Evolutionary conservation across 2,113 vertebrate species (phyloP).

Genomic region (Bos javanicus): DNA sequence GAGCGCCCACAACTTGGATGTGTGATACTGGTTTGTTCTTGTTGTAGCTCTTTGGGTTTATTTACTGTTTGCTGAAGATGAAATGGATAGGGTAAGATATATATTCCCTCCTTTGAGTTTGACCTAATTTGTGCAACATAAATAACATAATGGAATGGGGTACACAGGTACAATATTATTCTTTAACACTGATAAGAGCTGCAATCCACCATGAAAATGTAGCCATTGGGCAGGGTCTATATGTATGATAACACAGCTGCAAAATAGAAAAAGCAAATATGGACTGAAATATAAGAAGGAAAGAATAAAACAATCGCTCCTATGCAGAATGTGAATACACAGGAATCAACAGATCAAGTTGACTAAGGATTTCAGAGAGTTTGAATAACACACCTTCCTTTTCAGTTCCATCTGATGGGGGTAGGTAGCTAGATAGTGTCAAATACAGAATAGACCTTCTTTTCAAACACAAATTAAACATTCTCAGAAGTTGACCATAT

Average conservation of each 20-base stretch:
- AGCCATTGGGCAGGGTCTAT: not conserved
- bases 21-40: not conserved
- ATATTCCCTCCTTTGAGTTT: not conserved
- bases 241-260: not conserved
- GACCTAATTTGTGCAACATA: not conserved
- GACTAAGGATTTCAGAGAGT: not conserved
- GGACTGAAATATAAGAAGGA: not conserved
- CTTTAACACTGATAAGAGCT: not conserved
- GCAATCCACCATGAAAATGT: not conserved
- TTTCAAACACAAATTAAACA: not conserved
- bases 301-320: not conserved
- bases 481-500: not conserved
- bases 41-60: not conserved
- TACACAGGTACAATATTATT: not conserved
- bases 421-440: not conserved
- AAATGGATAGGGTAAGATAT: not conserved
- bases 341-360: not conserved
- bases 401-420: not conserved
- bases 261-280: not conserved
- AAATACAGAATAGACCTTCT: not conserved
- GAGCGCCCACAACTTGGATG: not conserved
- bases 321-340: not conserved
- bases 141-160: not conserved
- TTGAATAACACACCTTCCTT: not conserved
- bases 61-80: not conserved